Conservation (phyloP, 2,888 invertebrate genomes). For the Eristalis intricaria region DNA sequence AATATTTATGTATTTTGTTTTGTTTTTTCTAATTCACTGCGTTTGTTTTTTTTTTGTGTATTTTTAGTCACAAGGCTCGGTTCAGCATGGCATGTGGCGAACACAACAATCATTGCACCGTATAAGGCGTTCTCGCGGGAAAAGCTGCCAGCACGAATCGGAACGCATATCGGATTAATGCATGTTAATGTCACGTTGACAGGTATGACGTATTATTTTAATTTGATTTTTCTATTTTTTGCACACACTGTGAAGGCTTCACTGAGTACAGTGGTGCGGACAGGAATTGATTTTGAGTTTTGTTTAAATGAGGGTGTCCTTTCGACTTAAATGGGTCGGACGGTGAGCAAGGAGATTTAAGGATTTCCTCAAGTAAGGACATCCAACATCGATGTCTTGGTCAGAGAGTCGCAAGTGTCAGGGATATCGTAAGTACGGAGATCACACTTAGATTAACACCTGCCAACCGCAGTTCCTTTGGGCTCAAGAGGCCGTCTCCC, state of each 20-base stretch:
- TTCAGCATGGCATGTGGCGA: conserved; percentile 96
- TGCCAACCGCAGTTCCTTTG: too few relatives aligned
- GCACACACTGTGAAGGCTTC: background rate
- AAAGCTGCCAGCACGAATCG: conserved; percentile 92
- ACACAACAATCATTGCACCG: conserved; percentile 90
- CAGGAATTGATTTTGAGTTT: too few relatives aligned
- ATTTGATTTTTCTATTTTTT: background rate
- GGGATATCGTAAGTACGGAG: too few relatives aligned
- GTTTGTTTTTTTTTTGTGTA: conserved; percentile 45
- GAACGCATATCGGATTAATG: conserved; percentile 95
- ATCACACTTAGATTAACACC: too few relatives aligned
- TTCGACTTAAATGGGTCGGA: too few relatives aligned
- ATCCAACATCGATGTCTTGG: too few relatives aligned
- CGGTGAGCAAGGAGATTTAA: too few relatives aligned
- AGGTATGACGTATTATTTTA: conserved; percentile 83
- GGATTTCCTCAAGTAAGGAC: too few relatives aligned
- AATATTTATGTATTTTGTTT: background rate
- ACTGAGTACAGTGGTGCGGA: too few relatives aligned
- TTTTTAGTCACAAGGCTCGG: conserved; percentile 91
- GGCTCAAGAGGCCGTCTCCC: too few relatives aligned
- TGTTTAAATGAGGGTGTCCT: too few relatives aligned
- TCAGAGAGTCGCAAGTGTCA: too few relatives aligned
- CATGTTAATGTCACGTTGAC: conserved; percentile 97
- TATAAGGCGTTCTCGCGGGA: conserved; percentile 96
- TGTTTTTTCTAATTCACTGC: background rate